Base-by-base conservation (phyloP, 2,888 invertebrate genomes). In the Bellardia bayeri region DNA sequence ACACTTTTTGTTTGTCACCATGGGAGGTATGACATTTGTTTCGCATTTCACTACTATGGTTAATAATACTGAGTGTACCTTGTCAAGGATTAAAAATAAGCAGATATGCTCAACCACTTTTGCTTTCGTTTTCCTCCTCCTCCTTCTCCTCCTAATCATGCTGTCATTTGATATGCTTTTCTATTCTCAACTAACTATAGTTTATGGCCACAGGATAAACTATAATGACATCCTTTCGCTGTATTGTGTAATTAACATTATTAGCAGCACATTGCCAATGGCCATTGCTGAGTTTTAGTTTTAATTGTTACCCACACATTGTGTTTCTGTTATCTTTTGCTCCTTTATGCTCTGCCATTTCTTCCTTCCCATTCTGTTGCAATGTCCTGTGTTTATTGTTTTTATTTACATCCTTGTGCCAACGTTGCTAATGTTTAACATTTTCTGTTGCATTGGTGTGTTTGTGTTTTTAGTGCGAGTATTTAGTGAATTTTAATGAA, bases 151-250 rank as follows among this genome's bases (percentile, higher is more conserved):
- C 11, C 16, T 40, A 40, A 13, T 30, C 45, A 23, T n/a, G 3
- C 23, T 14, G n/a, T 49, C 37, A 51, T 75, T 74, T 42, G 11
- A 8, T 71, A 54, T 40, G 23, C 33, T 54, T 51, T 58, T 61
- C 14, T 66, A n/a, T 66, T 23, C 11, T 54, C 56, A 69, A 76
- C 75, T 75, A 82, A 87, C 69, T 64, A 82, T 71, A 54, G 85
- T 79, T 87, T 79, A 79, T 82, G 64, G 85, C 85, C 82, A 82
- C 42, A 64, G 79, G 82, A 79, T 85, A 82, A 78, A 79, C 69
- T 85, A 75, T 87, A 87, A 87, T 85, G 87, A 87, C 64, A 87
- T 87, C 87, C 85, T 85, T 79, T 82, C 49, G 80, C 85, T 56
- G 63, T 69, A 37, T 78, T 74, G 51, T 85, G 64, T 85, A 87